These are phyloP conservation scores for Reinhardtius hippoglossoides DNA, from an alignment of 2,113 vertebrate genomes.

Conservation along the genomic window DNA sequence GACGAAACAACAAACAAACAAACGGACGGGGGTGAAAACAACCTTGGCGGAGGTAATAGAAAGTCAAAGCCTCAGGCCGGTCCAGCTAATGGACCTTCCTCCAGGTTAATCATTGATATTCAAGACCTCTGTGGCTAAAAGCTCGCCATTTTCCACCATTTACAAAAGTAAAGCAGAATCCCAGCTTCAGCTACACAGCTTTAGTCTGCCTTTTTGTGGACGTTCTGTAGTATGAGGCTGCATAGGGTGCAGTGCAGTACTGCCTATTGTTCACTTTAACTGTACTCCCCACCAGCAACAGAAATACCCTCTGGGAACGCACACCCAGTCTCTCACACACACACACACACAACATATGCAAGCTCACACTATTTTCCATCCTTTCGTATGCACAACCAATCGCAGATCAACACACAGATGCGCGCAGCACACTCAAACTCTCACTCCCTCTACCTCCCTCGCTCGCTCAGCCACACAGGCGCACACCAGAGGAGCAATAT, in stretches of 20 bases:
- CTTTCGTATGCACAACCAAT: slow-evolving; percentile 62
- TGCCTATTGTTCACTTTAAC: slow-evolving; percentile 73
- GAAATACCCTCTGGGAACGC: slow-evolving; percentile 64
- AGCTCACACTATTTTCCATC: slow-evolving; percentile 58
- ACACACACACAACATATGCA: slow-evolving; percentile 10
- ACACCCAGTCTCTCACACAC: slow-evolving; percentile 36
- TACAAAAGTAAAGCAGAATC: slow-evolving; percentile 15
- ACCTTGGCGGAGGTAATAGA: no score
- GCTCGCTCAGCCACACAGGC: slow-evolving; percentile 48
- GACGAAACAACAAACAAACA: no score
- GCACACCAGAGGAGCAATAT: slow-evolving; percentile 76
- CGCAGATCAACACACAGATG: slow-evolving; percentile 57
- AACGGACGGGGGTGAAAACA: no score
- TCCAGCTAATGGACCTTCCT: not conserved
- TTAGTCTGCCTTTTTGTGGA: slow-evolving; percentile 36
- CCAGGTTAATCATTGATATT: not conserved
- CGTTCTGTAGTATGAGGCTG: slow-evolving; percentile 45
- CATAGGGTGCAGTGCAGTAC: slow-evolving; percentile 49
- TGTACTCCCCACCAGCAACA: slow-evolving; percentile 61
- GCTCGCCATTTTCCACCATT: slow-evolving; percentile 8
- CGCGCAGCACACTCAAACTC: slow-evolving; percentile 36
- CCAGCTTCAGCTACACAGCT: slow-evolving; percentile 34
- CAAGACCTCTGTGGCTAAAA: slow-evolving; percentile 6
- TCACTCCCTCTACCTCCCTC: slow-evolving; percentile 27
- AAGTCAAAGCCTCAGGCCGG: not conserved